Evolutionary conservation across 2,888 invertebrate genomes (phyloP), one percentile per base, ranked within the genome.

Genomic region (Epicampocera succincta): DNA sequence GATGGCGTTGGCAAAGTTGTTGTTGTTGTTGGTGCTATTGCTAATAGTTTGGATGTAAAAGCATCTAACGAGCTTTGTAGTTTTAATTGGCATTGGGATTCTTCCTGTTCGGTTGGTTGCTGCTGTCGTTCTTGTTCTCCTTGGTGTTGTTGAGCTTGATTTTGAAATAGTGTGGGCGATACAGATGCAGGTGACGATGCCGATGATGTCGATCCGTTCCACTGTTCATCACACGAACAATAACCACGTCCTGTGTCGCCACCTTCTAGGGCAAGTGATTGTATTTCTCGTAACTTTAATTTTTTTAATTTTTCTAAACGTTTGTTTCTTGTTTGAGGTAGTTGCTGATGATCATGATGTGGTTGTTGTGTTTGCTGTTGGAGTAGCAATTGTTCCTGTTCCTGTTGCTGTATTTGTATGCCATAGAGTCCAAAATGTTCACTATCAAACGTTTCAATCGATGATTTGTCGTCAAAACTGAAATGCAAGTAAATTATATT

Each of bases 211-310:
- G 87, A 80, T 19, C 84, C 78, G 40, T 84, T 84, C 81, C 87
- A 85, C 84, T 89, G 89, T 81, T 89, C 89, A 72, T 89, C 89
- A 77, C 89, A 89, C 65, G 90, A 89, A 71, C 89, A 89, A 82
- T 90, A 89, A 63, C 89, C 89, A 19, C 88, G 86, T 19, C 88
- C 87, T 73, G 87, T 86, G 60, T 88, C 90, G 80, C 87, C 88
- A 29, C 89, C 89, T 81, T 89, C 90, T 71, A 89, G 68, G 3
- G 89, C 87, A 69, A 89, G 72, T n/a, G 87, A 87, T 68, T 89
- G 88, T 73, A 86, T 84, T 84, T 89, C 89, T 46, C 87, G 88
- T 71, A 86, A 85, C 71, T 86, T 85, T 54, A 87, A 85, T 76
- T 87, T 87, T 82, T 88, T 87, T 74, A 87, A 84, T 83, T 84